A percentile compares a stretch with the other conserved stretches of the same genome.
Evolutionary conservation across 2,888 invertebrate species (phyloP).

Genomic region (Eristalinus sepulchralis): DNA sequence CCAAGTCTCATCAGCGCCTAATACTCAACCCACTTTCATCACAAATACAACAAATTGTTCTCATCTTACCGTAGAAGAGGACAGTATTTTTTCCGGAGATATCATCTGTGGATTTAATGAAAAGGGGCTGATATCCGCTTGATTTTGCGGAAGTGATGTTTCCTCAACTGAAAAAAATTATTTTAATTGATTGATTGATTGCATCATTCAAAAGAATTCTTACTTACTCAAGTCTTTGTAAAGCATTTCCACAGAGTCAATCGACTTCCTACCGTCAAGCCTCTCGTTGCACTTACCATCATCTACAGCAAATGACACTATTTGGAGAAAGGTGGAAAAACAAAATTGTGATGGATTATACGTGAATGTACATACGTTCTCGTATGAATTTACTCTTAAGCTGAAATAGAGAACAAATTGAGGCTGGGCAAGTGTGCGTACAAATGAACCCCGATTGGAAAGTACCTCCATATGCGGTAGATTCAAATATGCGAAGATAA

Average conservation of each 20-base stretch:
- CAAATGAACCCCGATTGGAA: too few species aligned
- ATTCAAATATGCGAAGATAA: too few species aligned
- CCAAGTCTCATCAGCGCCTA: too few species aligned
- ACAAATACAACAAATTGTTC: neutral
- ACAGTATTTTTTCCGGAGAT: neutral
- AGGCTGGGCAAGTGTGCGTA: too few species aligned
- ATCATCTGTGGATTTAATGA: neutral
- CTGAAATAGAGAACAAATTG: too few species aligned
- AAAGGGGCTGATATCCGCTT: neutral
- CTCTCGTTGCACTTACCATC: neutral
- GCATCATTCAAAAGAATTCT: neutral
- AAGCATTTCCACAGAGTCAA: conserved; percentile 31
- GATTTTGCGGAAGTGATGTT: neutral
- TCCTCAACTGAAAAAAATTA: conserved; percentile 8
- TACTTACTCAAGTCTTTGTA: conserved; percentile 33
- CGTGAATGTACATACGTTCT: too few species aligned
- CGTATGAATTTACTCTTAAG: neutral
- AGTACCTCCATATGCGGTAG: too few species aligned
- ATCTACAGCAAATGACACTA: neutral
- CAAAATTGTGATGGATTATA: neutral
- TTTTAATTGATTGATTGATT: neutral
- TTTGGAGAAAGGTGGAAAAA: neutral
- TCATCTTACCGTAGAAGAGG: neutral
- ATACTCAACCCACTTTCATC: neutral
- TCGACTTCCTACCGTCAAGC: neutral